A percentile compares a stretch with the other conserved stretches of the same genome.
phyloP scores from a whole-genome alignment of 2,888 invertebrate genomes.

The Cosmia trapezina region DNA sequence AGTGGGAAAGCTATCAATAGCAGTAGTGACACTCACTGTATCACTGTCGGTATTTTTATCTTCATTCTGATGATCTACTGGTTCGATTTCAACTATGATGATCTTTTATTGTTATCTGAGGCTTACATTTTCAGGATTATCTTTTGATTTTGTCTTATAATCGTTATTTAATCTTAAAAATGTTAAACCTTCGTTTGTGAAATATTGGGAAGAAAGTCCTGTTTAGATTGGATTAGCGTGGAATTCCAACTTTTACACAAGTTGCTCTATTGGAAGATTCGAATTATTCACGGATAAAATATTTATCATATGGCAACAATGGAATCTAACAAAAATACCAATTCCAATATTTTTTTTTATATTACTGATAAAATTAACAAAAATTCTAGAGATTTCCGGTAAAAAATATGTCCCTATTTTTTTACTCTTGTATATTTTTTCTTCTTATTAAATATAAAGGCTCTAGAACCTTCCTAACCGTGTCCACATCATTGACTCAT shows the following conservation, averaged over 20 bases:
- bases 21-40: constrained; percentile 44
- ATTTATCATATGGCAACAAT: background rate
- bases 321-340: background rate
- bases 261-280: background rate
- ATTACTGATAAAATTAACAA: no score
- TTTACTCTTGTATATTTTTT: background rate
- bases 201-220: constrained; percentile 3
- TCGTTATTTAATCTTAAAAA: background rate
- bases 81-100: constrained; percentile 17
- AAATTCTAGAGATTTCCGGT: constrained; percentile 9
- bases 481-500: constrained; percentile 77
- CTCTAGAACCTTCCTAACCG: constrained; percentile 63
- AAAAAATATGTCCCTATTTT: background rate
- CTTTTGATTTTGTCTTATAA: background rate
- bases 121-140: constrained; percentile 18
- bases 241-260: background rate
- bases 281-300: background rate
- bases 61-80: constrained; percentile 27
- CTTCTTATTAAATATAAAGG: constrained; percentile 9
- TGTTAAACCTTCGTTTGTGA: background rate
- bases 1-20: constrained; percentile 48
- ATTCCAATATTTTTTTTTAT: background rate
- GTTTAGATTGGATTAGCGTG: background rate
- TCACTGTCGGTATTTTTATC: constrained; percentile 51
- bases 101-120: constrained; percentile 5